phyloP scores from a whole-genome alignment of 2,888 invertebrate genomes.

The Agonopterix heracliana region DNA sequence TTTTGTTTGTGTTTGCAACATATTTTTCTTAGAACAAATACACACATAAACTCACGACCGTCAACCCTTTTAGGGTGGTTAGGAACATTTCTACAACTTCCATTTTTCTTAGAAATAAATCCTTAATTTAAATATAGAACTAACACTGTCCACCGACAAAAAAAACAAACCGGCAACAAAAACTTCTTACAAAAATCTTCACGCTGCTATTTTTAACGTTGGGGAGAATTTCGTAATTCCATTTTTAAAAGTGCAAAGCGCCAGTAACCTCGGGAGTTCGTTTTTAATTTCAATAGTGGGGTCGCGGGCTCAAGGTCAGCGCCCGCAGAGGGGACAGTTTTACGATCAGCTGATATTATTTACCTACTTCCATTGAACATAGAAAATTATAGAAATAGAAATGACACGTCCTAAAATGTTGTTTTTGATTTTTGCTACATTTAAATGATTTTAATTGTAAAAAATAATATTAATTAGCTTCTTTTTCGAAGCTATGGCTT shows the following conservation, averaged over 20 bases:
- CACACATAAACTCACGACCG: no score
- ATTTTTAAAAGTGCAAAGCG: slow-evolving; percentile 70
- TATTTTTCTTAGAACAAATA: no score
- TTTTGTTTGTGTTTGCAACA: no score
- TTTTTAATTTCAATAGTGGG: slow-evolving; percentile 75
- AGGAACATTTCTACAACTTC: no score
- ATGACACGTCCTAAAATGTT: no score
- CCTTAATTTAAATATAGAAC: not conserved
- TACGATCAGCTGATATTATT: slow-evolving; percentile 63
- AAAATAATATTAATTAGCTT: no score
- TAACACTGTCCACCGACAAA: not conserved
- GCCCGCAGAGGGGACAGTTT: slow-evolving; percentile 63
- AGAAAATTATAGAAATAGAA: no score
- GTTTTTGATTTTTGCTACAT: no score
- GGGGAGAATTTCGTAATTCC: slow-evolving; percentile 28
- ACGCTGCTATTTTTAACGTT: not conserved
- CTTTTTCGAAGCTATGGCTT: no score
- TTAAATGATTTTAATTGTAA: no score
- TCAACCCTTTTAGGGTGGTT: no score
- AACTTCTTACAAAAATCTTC: slow-evolving; percentile 1
- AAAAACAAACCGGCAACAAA: not conserved
- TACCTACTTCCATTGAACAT: slow-evolving; percentile 11
- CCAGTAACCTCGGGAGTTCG: slow-evolving; percentile 62
- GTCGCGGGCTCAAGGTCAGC: slow-evolving; percentile 65
- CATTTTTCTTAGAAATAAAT: no score